These are phyloP conservation scores for Leptinotarsa lineolata DNA, from an alignment of 1,140 invertebrate genomes.

Conservation along the genomic window DNA sequence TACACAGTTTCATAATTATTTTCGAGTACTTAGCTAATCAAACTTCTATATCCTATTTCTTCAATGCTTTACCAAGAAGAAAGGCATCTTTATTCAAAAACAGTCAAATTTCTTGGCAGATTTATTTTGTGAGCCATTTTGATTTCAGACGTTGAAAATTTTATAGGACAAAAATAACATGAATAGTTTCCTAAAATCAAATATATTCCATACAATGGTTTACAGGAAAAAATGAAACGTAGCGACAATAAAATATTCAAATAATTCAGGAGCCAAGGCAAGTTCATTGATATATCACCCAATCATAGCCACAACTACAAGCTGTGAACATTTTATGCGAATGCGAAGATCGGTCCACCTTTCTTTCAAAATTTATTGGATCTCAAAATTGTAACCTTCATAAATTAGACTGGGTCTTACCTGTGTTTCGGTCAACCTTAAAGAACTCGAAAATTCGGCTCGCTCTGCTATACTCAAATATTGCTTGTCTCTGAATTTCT, in stretches of 20 bases:
- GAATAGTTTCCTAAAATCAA: too few relatives aligned
- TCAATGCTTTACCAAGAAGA: too few relatives aligned
- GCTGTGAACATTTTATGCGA: constrained; percentile 20
- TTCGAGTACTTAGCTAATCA: too few relatives aligned
- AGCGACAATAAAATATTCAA: too few relatives aligned
- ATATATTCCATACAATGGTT: too few relatives aligned
- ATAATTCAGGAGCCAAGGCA: too few relatives aligned
- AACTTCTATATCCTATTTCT: too few relatives aligned
- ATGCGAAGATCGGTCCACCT: not conserved
- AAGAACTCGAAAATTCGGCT: constrained; percentile 92
- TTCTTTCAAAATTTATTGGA: constrained; percentile 3
- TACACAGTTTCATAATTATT: too few relatives aligned
- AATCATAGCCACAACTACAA: not conserved
- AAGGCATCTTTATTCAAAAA: too few relatives aligned
- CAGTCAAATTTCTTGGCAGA: too few relatives aligned
- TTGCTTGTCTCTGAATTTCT: constrained; percentile 95
- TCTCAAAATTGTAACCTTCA: constrained; percentile 12
- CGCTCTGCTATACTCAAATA: constrained; percentile 95
- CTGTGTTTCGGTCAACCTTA: constrained; percentile 94
- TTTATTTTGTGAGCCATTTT: not conserved
- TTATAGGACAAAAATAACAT: not conserved
- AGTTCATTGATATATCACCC: not conserved
- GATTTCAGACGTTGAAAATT: not conserved
- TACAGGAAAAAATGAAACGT: too few relatives aligned
- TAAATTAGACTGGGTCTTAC: constrained; percentile 56